Base-by-base conservation (phyloP, 1,140 invertebrate genomes). In the Parasteatoda tepidariorum region DNA sequence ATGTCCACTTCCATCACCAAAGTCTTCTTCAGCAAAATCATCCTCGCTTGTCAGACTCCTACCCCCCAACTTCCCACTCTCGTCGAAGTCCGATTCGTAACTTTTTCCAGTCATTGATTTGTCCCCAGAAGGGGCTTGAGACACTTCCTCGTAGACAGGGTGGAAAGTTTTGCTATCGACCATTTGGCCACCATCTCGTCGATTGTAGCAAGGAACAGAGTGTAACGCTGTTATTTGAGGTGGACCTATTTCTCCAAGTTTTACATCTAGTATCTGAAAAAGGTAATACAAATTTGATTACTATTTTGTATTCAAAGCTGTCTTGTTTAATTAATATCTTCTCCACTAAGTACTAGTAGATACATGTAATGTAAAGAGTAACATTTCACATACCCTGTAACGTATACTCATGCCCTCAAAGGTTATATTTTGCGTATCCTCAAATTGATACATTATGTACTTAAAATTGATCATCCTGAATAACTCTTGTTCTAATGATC, bases 81-180 rank as follows among this genome's bases (percentile, higher is more conserved):
- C 76, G 7, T 84, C 83, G 22, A 75, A 18, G 38, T 85, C 85
- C 11, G 68, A 59, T 18, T 83, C 81, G 30, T 66, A 75, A 28
- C 83, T 67, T 22, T 59, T 67, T 28, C 68, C 67, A 2, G 22
- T 55, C 18, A 18, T 48, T 13, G 48, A 57, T 4, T 66, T 64
- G 18, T 70, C 81, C 3, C 30, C 67, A 30, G 78, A 61, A 2
- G 85, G 85, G 15, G 67, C 61, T 30, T 74, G 81, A 1, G 79
- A 86, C n/a, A 86, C 81, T 70, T 86, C 85, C 55, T 86, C 85
- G 48, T 86, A 86, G 9, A 85, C 81, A 6, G 84, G 84, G 34
- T 85, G 73, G 33, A 82, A 82, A 18, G 66, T n/a, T n/a, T 82
- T 82, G 3, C 62, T 54, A 15, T 34, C 73, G 26, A 73, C 28